Conservation (phyloP, 2,888 invertebrate genomes). For the Polia nebulosa region DNA sequence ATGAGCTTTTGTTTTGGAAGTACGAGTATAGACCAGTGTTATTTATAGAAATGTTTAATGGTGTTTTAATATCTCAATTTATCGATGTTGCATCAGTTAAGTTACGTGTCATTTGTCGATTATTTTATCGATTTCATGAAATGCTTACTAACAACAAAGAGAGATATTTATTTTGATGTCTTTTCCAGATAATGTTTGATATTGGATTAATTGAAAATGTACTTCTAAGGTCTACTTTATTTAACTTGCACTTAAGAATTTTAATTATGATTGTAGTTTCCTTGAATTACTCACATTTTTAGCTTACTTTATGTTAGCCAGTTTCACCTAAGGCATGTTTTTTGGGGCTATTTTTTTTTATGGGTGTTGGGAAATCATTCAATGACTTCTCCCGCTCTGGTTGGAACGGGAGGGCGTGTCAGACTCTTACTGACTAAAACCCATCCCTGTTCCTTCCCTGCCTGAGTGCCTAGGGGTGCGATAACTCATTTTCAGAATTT, state of each 20-base stretch:
- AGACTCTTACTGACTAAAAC: no score
- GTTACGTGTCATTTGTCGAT: neutral
- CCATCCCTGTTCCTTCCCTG: no score
- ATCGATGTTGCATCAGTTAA: neutral
- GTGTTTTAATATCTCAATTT: constrained; percentile 38
- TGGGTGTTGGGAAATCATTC: no score
- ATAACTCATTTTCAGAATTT: no score
- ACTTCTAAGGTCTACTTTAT: neutral
- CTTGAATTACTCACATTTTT: no score
- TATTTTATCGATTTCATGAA: neutral
- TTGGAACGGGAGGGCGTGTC: no score
- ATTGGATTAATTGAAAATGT: neutral
- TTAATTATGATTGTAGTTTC: no score
- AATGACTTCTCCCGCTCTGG: no score
- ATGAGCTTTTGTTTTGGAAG: constrained; percentile 37
- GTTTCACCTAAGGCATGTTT: no score
- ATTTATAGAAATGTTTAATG: constrained; percentile 15
- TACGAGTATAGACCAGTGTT: constrained; percentile 15
- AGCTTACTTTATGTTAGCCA: no score
- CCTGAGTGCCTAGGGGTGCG: no score
- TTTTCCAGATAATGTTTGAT: neutral
- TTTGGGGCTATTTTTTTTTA: no score
- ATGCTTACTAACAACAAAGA: neutral
- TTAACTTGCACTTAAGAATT: neutral
- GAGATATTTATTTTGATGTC: neutral